Evolutionary conservation across 2,888 invertebrate genomes (phyloP), one percentile per base, ranked within the genome.

Genomic region (Yponomeuta evonymella): DNA sequence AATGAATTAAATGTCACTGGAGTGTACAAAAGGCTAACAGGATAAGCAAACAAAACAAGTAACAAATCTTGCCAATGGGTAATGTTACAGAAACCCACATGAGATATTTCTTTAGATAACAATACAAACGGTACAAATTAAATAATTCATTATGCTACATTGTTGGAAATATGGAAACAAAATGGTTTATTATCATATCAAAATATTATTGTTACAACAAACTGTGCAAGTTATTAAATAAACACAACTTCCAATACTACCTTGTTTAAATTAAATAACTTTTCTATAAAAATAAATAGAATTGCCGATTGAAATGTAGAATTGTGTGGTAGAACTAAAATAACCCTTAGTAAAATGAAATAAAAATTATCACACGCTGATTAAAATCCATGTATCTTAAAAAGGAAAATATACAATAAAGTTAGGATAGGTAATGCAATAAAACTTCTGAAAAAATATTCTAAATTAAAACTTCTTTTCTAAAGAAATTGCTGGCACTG

Each of bases 251-350:
- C 43, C 29, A 63, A 71, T 43, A 43, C 43, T 5, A 43, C 6
- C 66, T 64, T 68, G 66, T 11, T n/a, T 78, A 75, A 74, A 74
- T 77, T 76, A 76, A 79, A 82, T 82, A 84, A 81, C 74, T 78
- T 77, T 78, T 81, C 48, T 68, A 67, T 11, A 68, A 68, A 68
- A 81, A 81, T 83, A 83, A 83, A 81, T 84, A 83, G 83, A 83
- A 81, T 82, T 81, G 82, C 77, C 78, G 77, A 83, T 79, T 86
- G 86, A 88, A 86, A 84, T 82, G 69, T 76, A 75, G 73, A 76
- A 79, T 79, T 78, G 80, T 68, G 85, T 68, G 85, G 83, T 82
- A 82, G 84, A 86, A 85, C 80, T 83, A 84, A 87, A 85, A 79
- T 79, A 82, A 81, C 80, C 80, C 81, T 79, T 79, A 80, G 75